phyloP scores from a whole-genome alignment of 2,888 invertebrate species.

The Drosophila borealis region DNA sequence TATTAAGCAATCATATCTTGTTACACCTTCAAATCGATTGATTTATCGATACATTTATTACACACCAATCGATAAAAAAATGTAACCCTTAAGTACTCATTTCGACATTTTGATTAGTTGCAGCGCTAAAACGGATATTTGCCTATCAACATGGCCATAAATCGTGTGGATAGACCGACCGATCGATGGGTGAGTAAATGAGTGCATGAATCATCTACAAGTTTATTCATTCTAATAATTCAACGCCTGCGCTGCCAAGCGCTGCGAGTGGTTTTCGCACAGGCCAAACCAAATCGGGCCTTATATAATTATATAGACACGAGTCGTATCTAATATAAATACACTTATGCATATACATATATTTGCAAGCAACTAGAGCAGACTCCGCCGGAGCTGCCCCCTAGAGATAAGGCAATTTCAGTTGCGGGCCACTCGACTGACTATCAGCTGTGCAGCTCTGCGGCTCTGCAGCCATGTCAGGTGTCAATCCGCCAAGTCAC shows the following conservation, averaged over 20 bases:
- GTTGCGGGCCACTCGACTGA: slow-evolving; percentile 15
- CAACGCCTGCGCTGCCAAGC: slow-evolving; percentile 62
- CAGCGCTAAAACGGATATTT: slow-evolving; percentile 61
- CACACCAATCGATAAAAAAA: slow-evolving; percentile 13
- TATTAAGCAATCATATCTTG: background rate
- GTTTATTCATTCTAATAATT: slow-evolving; percentile 46
- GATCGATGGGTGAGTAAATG: slow-evolving; percentile 28
- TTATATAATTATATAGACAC: slow-evolving; percentile 70
- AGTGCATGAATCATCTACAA: slow-evolving; percentile 56
- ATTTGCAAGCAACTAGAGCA: slow-evolving; percentile 29
- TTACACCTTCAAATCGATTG: slow-evolving; percentile 6
- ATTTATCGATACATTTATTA: slow-evolving; percentile 47
- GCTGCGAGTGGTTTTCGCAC: slow-evolving; percentile 57
- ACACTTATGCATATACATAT: slow-evolving; percentile 38
- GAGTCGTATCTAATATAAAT: slow-evolving; percentile 20
- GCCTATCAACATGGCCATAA: slow-evolving; percentile 75
- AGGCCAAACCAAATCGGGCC: slow-evolving; percentile 64
- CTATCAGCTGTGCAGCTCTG: slow-evolving; percentile 37
- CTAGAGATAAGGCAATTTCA: slow-evolving; percentile 39
- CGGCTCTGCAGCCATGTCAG: slow-evolving; percentile 59
- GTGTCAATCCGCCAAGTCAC: slow-evolving; percentile 63
- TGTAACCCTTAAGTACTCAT: slow-evolving; percentile 28
- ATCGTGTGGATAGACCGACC: slow-evolving; percentile 45
- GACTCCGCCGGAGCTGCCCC: slow-evolving; percentile 1
- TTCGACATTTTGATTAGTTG: slow-evolving; percentile 41